A percentile compares a stretch with the other conserved stretches of the same genome.
Conservation (phyloP, 2,888 invertebrate species). For the Phortica magna region DNA sequence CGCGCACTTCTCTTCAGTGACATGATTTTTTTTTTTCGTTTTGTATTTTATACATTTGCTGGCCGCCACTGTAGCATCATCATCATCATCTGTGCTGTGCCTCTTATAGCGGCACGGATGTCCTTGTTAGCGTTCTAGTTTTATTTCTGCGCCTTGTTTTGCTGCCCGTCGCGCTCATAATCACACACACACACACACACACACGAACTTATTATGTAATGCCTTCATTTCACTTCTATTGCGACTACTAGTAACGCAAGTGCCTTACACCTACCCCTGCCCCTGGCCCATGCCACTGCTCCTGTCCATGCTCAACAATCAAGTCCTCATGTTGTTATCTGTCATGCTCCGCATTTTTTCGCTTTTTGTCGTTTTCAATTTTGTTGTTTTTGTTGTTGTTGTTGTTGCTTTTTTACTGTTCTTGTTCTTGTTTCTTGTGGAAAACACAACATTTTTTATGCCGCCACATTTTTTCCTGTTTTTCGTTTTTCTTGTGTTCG, state of each 20-base stretch:
- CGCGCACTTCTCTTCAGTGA: conserved; percentile 39
- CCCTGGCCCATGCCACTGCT: conserved; percentile 49
- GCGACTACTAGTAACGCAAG: neutral
- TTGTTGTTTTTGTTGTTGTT: neutral
- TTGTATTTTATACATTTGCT: conserved; percentile 18
- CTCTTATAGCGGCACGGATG: conserved; percentile 49
- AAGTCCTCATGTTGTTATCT: conserved; percentile 39
- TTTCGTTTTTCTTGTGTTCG: neutral
- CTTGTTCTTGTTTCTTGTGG: conserved; percentile 29
- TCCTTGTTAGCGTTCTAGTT: conserved; percentile 24
- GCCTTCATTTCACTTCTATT: neutral
- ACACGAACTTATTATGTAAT: neutral
- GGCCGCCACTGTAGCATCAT: no score
- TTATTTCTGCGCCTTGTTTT: neutral
- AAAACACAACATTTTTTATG: no score
- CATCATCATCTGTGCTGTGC: conserved; percentile 44
- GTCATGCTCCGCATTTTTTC: conserved; percentile 32
- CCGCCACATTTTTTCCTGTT: no score
- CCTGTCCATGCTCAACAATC: neutral
- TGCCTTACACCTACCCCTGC: conserved; percentile 23
- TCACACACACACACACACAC: neutral
- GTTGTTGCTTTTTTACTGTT: neutral
- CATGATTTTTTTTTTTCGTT: no score
- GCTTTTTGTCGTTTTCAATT: conserved; percentile 10
- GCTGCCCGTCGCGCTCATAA: neutral